Conservation (phyloP, 2,888 invertebrate species). For the Stomorhina lunata region DNA sequence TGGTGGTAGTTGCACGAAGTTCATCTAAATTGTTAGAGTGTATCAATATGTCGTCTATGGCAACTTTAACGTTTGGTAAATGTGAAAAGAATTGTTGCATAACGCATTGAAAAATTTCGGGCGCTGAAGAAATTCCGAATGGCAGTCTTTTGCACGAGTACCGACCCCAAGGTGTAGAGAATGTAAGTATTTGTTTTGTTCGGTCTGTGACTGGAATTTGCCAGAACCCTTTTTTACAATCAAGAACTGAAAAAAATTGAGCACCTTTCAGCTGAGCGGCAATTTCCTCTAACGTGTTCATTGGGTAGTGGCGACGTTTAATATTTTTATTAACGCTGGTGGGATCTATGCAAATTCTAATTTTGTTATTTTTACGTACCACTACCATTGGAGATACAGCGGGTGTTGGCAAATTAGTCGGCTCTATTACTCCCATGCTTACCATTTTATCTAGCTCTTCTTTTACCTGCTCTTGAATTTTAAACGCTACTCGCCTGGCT, state of each 20-base stretch:
- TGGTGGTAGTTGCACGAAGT: slow-evolving; percentile 48
- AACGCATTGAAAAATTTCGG: slow-evolving; percentile 70
- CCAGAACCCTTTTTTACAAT: slow-evolving; percentile 64
- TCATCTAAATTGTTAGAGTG: slow-evolving; percentile 61
- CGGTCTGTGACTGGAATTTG: slow-evolving; percentile 58
- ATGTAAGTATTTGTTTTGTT: slow-evolving; percentile 57
- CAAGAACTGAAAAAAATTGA: slow-evolving; percentile 53
- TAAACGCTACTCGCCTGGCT: slow-evolving; percentile 59
- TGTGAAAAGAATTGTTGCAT: slow-evolving; percentile 58
- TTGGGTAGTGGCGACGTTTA: slow-evolving; percentile 44
- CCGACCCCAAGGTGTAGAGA: slow-evolving; percentile 61
- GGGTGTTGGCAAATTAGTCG: slow-evolving; percentile 59
- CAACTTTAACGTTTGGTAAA: slow-evolving; percentile 58
- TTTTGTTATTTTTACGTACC: slow-evolving; percentile 43
- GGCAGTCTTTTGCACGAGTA: slow-evolving; percentile 56
- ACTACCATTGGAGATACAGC: slow-evolving; percentile 59
- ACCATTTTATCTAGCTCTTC: slow-evolving; percentile 58
- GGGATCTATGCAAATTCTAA: slow-evolving; percentile 52
- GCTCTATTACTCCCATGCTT: slow-evolving; percentile 48
- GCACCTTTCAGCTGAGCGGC: not conserved
- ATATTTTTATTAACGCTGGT: slow-evolving; percentile 55
- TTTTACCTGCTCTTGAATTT: slow-evolving; percentile 61
- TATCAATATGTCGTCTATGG: slow-evolving; percentile 69
- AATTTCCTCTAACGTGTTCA: slow-evolving; percentile 50
- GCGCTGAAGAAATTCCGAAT: slow-evolving; percentile 58